Evolutionary conservation across 2,113 vertebrate genomes (phyloP), one percentile per base, ranked within the genome.

Genomic region (Phaethornis superciliosus): DNA sequence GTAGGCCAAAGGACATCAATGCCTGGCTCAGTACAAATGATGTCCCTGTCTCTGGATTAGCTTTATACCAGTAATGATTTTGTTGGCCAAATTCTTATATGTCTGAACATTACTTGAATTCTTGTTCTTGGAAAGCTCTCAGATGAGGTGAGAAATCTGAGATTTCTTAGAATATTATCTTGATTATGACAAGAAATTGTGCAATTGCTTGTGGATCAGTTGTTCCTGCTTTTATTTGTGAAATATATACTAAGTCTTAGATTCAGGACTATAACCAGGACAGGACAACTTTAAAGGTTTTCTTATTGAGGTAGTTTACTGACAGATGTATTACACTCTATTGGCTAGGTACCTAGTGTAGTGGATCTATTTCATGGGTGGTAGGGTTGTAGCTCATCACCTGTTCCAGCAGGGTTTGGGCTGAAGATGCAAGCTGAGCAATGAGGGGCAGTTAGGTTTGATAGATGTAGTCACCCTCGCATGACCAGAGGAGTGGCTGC

Each of bases 401-500:
- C 51, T 72, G 67, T 33, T 30, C 3, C 1, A 2, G 9, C 13
- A 27, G 42, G 7, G 15, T 40, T 55, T 55, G 20, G 22, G 22
- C 12, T 32, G 58, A 24, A 30, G 42, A 42, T 21, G 10, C 24
- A 17, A 17, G n/a, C 7, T 1, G 5, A 19, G n/a, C 42, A 22
- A 14, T 15, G 44, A 64, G 20, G 7, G 21, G 3, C 1, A 1
- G 20, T 5, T 64, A 12, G 14, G 17, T 27, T 82, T 49, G 63
- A 30, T 37, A 8, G 4, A 7, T 49, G 6, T 0, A 0, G 59
- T 22, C 7, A 19, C 24, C 18, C 58, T 40, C 6, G 12, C n/a
- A 30, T 11, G 54, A 13, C 21, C 42, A 52, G 49, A 59, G 33
- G 30, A 54, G 60, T 23, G 16, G 3, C 23, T 86, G 30, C 23